Percentiles rank a stretch among this genome's conserved stretches.
Evolutionary conservation across 2,888 invertebrate genomes (phyloP).

Genomic region (Lithophane leautieri): DNA sequence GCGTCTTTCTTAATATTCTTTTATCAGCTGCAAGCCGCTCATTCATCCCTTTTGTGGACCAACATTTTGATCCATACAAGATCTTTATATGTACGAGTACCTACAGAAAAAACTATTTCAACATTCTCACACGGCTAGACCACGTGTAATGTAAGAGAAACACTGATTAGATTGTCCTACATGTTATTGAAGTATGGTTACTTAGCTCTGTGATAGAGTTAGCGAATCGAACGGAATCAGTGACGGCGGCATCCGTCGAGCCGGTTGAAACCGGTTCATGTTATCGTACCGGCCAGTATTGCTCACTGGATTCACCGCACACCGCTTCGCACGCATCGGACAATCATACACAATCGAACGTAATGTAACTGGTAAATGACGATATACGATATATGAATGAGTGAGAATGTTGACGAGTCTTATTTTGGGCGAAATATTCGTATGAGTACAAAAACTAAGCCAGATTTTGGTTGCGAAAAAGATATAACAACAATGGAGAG

Average conservation of each 20-base stretch:
- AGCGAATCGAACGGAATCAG: slow-evolving; percentile 57
- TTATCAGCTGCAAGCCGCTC: too few relatives aligned
- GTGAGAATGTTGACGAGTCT: background rate
- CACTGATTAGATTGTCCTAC: slow-evolving; percentile 43
- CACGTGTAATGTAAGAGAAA: slow-evolving; percentile 47
- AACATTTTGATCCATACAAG: too few relatives aligned
- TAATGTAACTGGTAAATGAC: slow-evolving; percentile 30
- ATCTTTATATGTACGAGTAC: too few relatives aligned
- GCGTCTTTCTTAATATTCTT: too few relatives aligned
- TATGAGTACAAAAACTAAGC: too few relatives aligned
- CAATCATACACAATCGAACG: slow-evolving; percentile 30
- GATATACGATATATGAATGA: slow-evolving; percentile 1
- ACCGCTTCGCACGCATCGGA: slow-evolving; percentile 41
- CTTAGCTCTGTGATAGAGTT: slow-evolving; percentile 49
- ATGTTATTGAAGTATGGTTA: slow-evolving; percentile 44
- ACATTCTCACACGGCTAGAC: slow-evolving; percentile 18
- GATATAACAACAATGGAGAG: background rate
- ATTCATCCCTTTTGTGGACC: too few relatives aligned
- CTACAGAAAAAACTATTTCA: slow-evolving; percentile 5
- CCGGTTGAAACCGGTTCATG: slow-evolving; percentile 71
- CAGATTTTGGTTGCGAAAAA: background rate
- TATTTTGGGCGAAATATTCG: slow-evolving; percentile 6
- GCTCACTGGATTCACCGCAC: slow-evolving; percentile 59
- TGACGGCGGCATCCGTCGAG: slow-evolving; percentile 66
- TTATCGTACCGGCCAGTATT: slow-evolving; percentile 66